These are phyloP conservation scores for Lanius ludovicianus DNA, from an alignment of 2,113 vertebrate species.

Conservation along the genomic window DNA sequence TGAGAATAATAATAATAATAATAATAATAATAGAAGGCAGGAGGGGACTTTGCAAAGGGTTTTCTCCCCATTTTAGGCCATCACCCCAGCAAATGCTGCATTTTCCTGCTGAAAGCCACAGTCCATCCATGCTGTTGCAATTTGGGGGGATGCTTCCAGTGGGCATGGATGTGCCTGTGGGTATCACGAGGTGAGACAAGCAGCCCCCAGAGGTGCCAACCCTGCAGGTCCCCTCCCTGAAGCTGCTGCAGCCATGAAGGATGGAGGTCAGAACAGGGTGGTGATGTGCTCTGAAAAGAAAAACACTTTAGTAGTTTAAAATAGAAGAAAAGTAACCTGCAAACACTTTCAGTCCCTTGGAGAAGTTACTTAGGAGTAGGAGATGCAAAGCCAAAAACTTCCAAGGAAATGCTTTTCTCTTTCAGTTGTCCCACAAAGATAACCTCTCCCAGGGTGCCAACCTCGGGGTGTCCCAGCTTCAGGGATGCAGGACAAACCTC, in stretches of 20 bases:
- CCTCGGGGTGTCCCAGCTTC: fast-evolving
- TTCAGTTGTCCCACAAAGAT: not conserved
- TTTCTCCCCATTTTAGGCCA: not conserved
- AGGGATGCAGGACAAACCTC: not conserved
- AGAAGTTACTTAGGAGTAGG: not conserved
- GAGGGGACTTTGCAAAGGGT: not conserved
- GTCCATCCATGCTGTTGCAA: fast-evolving
- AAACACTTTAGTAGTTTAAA: not conserved
- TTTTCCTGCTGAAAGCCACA: not conserved
- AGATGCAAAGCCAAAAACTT: not conserved
- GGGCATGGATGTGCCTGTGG: not conserved
- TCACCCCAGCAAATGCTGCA: not conserved
- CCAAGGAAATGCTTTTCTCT: not conserved
- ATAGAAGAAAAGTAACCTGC: not conserved
- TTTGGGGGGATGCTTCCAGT: not conserved
- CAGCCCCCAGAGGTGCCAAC: not conserved
- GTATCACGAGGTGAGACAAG: not conserved
- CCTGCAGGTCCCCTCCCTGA: not conserved
- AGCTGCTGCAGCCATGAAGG: fast-evolving
- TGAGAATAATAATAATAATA: not conserved
- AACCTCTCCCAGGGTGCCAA: fast-evolving
- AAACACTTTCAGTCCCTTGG: not conserved
- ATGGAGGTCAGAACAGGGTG: not conserved
- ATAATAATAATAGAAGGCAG: not conserved
- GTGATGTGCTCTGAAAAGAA: not conserved